A percentile compares a stretch with the other conserved stretches of the same genome.
These are phyloP conservation scores for Aphelenchoides fujianensis DNA, from an alignment of 1,140 invertebrate species.

Conservation along the genomic window DNA sequence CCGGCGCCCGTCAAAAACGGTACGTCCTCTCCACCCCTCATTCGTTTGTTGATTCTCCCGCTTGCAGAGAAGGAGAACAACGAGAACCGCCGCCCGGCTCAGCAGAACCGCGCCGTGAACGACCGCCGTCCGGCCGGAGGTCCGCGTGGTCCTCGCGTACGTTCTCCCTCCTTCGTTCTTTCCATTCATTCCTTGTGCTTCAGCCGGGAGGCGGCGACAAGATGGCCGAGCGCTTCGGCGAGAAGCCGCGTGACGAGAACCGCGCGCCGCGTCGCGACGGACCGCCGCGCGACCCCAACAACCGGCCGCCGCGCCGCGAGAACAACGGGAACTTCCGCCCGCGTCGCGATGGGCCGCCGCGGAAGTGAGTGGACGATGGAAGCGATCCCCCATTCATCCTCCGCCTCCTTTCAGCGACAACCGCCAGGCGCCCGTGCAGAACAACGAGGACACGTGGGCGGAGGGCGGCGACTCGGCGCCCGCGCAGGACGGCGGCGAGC, in stretches of 20 bases:
- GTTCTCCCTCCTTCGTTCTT: neutral
- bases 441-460: too few species aligned
- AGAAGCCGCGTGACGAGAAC: neutral
- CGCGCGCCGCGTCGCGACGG: conserved; percentile 7
- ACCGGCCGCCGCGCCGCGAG: neutral
- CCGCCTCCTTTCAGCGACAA: conserved; percentile 25
- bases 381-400: too few species aligned
- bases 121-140: neutral
- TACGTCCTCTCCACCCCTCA: too few species aligned
- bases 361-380: neutral
- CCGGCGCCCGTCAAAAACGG: conserved; percentile 11
- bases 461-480: too few species aligned
- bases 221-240: neutral
- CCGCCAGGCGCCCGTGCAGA: neutral
- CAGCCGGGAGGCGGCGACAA: neutral
- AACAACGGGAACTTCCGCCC: too few species aligned
- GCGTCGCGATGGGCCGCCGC: too few species aligned
- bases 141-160: neutral
- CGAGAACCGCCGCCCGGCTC: conserved; percentile 10
- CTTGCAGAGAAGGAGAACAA: neutral
- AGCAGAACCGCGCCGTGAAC: too few species aligned
- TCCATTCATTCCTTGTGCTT: neutral
- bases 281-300: neutral
- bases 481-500: too few species aligned
- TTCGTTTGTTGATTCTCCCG: too few species aligned